phyloP scores from a whole-genome alignment of 1,140 invertebrate genomes.

The Venturia canescens region DNA sequence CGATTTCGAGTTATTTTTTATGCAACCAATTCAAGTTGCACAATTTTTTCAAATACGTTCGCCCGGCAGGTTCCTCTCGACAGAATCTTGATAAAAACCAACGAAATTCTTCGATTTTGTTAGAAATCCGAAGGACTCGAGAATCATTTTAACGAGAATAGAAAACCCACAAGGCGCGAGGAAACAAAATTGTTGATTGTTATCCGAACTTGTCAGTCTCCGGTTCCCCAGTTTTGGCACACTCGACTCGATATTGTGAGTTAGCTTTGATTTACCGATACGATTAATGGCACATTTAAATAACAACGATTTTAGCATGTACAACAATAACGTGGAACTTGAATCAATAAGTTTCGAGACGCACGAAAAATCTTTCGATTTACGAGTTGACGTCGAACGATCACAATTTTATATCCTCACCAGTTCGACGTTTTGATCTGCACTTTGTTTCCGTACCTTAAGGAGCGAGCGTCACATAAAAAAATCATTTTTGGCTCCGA shows the following conservation, averaged over 20 bases:
- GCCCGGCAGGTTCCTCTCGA: too few relatives aligned
- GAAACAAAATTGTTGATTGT: neutral
- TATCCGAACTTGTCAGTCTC: neutral
- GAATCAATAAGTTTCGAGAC: constrained; percentile 28
- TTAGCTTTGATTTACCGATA: constrained; percentile 58
- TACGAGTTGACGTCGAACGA: constrained; percentile 48
- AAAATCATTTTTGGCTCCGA: neutral
- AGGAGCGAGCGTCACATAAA: neutral
- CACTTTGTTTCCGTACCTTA: neutral
- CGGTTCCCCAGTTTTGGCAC: neutral
- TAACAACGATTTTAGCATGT: neutral
- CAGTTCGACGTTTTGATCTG: neutral
- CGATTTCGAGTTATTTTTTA: too few relatives aligned
- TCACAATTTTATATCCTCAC: constrained; percentile 16
- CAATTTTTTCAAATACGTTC: too few relatives aligned
- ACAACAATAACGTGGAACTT: neutral
- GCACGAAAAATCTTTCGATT: constrained; percentile 61
- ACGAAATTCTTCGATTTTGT: neutral
- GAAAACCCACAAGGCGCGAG: too few relatives aligned
- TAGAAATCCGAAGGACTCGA: neutral
- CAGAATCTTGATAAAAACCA: too few relatives aligned
- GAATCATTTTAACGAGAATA: neutral
- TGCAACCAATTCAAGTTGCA: too few relatives aligned
- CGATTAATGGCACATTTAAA: constrained; percentile 53
- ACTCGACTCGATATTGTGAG: neutral